Evolutionary conservation across 64 coral and sea anemone genomes (phyloP).

Genomic region (Actinia equina): DNA sequence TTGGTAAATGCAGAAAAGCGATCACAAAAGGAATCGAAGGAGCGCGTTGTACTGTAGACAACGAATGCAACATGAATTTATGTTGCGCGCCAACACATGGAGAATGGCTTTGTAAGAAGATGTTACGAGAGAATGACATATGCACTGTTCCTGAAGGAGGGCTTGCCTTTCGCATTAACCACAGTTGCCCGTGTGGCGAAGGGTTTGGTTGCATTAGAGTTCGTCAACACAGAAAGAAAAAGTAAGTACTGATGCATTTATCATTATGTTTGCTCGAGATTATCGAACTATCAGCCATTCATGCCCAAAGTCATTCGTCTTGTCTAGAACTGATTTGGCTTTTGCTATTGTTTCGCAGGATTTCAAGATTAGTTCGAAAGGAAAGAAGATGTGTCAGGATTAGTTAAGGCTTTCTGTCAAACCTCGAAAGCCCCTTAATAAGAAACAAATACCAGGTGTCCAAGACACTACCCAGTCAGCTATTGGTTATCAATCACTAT

Average conservation of each 20-base stretch:
- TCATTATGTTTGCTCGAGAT: not conserved
- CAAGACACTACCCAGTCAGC: not conserved
- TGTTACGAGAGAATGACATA: constrained; percentile 77
- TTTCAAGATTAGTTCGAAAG: constrained; percentile 24
- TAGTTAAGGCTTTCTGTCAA: not conserved
- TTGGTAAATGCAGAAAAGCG: constrained; percentile 78
- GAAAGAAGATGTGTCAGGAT: constrained; percentile 28
- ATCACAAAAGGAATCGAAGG: constrained; percentile 36
- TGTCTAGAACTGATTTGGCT: not conserved
- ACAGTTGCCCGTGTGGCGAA: constrained; percentile 78
- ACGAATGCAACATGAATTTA: constrained; percentile 70
- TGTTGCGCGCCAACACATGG: constrained; percentile 93
- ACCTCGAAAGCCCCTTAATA: not conserved
- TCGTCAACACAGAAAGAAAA: constrained; percentile 68
- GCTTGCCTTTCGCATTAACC: constrained; percentile 76
- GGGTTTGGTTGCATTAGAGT: constrained; percentile 79
- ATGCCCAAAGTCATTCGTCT: not conserved
- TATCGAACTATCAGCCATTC: not conserved
- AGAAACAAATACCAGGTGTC: constrained; percentile 5
- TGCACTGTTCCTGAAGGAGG: constrained; percentile 81
- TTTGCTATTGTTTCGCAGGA: not conserved
- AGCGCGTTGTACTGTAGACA: constrained; percentile 70
- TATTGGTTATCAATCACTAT: no score
- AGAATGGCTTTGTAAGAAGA: constrained; percentile 78
- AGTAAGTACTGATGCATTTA: constrained; percentile 5